Evolutionary conservation across 2,888 invertebrate species (phyloP).

Genomic region (Norana najaformis): DNA sequence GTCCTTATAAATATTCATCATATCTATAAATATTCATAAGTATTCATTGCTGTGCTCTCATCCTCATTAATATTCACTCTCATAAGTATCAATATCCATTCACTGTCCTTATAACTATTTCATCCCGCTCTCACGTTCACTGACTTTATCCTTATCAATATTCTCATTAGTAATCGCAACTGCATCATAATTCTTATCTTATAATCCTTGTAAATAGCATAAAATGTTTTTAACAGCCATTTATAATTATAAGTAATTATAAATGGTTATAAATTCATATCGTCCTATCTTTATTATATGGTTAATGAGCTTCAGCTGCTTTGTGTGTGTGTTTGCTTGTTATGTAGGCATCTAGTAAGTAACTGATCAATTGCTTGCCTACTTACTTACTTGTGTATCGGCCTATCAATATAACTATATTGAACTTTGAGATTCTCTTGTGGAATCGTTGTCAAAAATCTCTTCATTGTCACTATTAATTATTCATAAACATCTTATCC

Average conservation of each 20-base stretch:
- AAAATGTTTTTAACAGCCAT: background rate
- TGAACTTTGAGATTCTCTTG: background rate
- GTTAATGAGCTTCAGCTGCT: background rate
- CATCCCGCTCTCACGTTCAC: background rate
- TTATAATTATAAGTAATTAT: background rate
- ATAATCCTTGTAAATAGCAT: background rate
- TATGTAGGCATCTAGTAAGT: background rate
- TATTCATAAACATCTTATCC: background rate
- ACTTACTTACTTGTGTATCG: background rate
- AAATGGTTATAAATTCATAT: background rate
- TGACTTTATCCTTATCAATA: background rate
- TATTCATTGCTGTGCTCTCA: background rate
- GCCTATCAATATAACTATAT: background rate
- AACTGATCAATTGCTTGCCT: background rate
- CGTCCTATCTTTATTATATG: background rate
- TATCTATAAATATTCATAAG: background rate
- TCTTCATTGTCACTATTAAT: background rate
- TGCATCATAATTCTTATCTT: background rate
- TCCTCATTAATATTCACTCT: background rate
- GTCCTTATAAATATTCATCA: too few relatives aligned
- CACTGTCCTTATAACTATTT: too few relatives aligned
- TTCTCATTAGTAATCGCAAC: background rate
- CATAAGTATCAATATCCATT: background rate
- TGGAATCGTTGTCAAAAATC: background rate
- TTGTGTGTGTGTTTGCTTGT: background rate